Percentiles rank a stretch among this genome's conserved stretches.
These are phyloP conservation scores for Carettochelys insculpta DNA, from an alignment of 2,113 vertebrate genomes.

Conservation along the genomic window DNA sequence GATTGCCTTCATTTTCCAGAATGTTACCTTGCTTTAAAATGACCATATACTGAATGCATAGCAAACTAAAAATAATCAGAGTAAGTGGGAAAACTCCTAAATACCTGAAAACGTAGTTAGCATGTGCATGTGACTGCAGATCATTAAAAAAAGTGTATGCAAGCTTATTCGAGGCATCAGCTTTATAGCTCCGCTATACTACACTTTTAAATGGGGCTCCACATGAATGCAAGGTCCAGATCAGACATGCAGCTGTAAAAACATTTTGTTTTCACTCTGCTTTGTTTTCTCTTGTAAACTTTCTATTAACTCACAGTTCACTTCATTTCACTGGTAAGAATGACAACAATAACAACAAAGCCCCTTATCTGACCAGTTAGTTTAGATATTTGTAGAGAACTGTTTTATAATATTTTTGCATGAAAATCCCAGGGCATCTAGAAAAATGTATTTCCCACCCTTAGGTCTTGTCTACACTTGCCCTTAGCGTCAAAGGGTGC, in stretches of 20 bases:
- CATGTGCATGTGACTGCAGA: neutral
- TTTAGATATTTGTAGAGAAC: neutral
- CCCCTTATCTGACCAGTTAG: neutral
- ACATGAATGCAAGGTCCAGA: neutral
- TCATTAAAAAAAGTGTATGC: neutral
- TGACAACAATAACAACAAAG: neutral
- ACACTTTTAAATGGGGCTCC: neutral
- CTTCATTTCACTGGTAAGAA: neutral
- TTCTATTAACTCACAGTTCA: neutral
- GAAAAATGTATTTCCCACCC: neutral
- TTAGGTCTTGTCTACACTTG: too few relatives aligned
- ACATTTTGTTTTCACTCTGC: neutral
- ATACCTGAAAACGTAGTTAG: neutral
- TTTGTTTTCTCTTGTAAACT: neutral
- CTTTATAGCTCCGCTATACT: too few relatives aligned
- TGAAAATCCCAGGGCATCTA: neutral
- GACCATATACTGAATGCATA: neutral
- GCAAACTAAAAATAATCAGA: neutral
- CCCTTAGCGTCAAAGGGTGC: too few relatives aligned
- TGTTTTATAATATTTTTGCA: fast-evolving
- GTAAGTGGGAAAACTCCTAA: neutral
- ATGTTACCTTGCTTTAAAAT: neutral
- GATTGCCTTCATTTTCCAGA: neutral
- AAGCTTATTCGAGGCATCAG: too few relatives aligned
- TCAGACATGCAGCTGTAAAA: neutral